Evolutionary conservation across 2,797 vertebrate genomes (phyloP), one percentile per base, ranked within the genome.

Genomic region (Falco rusticolus): DNA sequence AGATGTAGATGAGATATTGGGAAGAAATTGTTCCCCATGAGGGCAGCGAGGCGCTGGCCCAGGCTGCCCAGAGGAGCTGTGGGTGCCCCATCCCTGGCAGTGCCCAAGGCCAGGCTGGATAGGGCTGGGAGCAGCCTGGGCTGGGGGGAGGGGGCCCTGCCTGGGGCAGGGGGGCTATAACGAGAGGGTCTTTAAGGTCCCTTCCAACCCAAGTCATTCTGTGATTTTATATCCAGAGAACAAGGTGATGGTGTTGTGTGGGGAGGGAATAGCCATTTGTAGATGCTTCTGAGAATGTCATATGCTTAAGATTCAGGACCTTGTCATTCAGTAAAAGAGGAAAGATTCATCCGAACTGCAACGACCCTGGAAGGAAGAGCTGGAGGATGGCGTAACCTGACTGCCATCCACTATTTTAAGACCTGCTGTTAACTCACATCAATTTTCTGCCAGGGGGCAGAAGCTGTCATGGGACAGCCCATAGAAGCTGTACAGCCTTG

Each of bases 381-480:
- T 56, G 31, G 65, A 43, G 13, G 8, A 31, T 33, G 59, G 10
- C 31, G n/a, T 7, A 47, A 51, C 45, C 39, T 41, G 21, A 6
- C 28, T 51, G 16, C 18, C 48, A 54, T 48, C 26, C 13, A 48
- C 26, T 16, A 16, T 57, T 54, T 11, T 24, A 56, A 57, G 37
- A 43, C 11, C 50, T 37, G 34, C 31, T 43, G 29, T 57, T 59
- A 59, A 37, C 37, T 24, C 33, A 7, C 21, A 9, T 22, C 69
- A 16, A 37, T 18, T 50, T 24, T 39, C 28, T 31, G 37, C 54
- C 28, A 21, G 4, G 10, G 6, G 3, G 3, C 45, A 74, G 60
- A 34, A 65, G 51, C 17, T n/a, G 43, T 11, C 21, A 21, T 0
- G 4, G 14, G 16, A 39, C 2, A 5, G n/a, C 21, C 29, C 2